phyloP scores from a whole-genome alignment of 2,797 vertebrate species.

The Salarias fasciatus region DNA sequence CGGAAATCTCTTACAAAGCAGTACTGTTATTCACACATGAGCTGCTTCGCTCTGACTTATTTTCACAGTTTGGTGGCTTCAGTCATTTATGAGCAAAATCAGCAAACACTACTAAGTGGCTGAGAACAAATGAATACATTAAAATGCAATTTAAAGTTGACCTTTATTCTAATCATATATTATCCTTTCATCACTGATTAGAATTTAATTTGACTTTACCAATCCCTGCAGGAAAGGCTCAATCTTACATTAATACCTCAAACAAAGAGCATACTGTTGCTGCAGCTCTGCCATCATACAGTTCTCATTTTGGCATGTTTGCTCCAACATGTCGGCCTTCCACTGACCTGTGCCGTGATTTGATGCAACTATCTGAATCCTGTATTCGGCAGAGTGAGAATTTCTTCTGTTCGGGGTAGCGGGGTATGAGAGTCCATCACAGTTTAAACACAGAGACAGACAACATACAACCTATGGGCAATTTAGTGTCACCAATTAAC shows the following conservation, averaged over 20 bases:
- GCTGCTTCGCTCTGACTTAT: not conserved
- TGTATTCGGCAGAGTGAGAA: too few relatives aligned
- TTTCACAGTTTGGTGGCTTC: conserved; percentile 7
- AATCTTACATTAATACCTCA: conserved; percentile 13
- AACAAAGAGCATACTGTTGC: not conserved
- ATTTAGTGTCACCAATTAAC: too few relatives aligned
- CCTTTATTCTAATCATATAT: not conserved
- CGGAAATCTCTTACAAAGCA: conserved; percentile 1
- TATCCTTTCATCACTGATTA: too few relatives aligned
- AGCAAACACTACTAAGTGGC: conserved; percentile 14
- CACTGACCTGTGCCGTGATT: not conserved
- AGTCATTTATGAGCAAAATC: conserved; percentile 7
- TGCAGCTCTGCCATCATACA: not conserved
- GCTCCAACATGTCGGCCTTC: conserved; percentile 6
- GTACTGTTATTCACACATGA: not conserved
- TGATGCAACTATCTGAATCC: not conserved
- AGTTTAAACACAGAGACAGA: too few relatives aligned
- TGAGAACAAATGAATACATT: not conserved
- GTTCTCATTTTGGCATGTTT: conserved; percentile 5
- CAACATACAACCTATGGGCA: too few relatives aligned
- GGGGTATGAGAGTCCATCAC: too few relatives aligned
- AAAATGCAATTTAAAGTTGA: not conserved
- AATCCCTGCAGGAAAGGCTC: not conserved
- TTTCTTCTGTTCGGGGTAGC: too few relatives aligned
- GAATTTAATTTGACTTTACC: not conserved